Evolutionary conservation across 2,797 vertebrate genomes (phyloP), one percentile per base, ranked within the genome.

Genomic region (Botia almorhae): DNA sequence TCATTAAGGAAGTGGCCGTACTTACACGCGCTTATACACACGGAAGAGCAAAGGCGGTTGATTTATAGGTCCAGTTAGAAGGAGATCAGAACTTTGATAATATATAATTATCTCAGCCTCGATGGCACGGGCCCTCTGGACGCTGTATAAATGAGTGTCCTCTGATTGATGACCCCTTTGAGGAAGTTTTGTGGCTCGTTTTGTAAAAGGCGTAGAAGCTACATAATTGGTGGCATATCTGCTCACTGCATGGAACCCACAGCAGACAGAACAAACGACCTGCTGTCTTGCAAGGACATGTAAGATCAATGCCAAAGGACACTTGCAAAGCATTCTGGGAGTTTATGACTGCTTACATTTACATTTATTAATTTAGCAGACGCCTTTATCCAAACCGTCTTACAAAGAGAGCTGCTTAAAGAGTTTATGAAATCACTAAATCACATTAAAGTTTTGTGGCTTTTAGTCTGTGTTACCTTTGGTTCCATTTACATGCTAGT

Each of bases 1-100:
- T 21, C 71, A 55, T 76, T 73, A 21, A 50, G 69, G 48, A 39
- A 17, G 5, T 33, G 11, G 12, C 46, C 56, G 50, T 69, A 81
- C 46, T 68, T 43, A 43, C 39, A 39, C 39, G 1, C 39, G 2
- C 7, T 69, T 36, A 72, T 43, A 16, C 21, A 70, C 67, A 69
- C 48, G 2, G 19, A 64, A 60, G 12, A 72, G 43, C 56, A 4
- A 29, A 60, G 64, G 29, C 50, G 50, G 21, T 13, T 73, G 76
- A 84, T 84, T 86, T 82, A 84, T 80, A 56, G 73, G 69, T 78
- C 75, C 48, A 56, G 60, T 83, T 81, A 81, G 60, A 72, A 19
- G 39, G 43, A 33, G 29, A 80, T 80, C 77, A 84, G 60, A 84
- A 71, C 74, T 74, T 76, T 79, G 64, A 75, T 64, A 69, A 78